These are phyloP conservation scores for Ammospiza maritima DNA, from an alignment of 2,797 vertebrate species.

Conservation along the genomic window DNA sequence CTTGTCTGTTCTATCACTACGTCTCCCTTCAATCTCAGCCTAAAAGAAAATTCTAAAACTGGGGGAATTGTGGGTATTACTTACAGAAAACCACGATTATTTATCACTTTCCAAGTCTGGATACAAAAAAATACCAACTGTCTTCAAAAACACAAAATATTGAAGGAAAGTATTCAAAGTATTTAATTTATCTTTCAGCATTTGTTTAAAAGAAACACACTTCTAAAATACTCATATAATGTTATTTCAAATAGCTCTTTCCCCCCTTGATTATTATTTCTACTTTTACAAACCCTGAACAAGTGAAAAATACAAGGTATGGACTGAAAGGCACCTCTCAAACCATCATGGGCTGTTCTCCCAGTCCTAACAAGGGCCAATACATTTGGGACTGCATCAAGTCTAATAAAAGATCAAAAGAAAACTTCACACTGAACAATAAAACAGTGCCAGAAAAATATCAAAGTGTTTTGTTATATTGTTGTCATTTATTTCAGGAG, in stretches of 20 bases:
- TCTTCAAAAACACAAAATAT: background rate
- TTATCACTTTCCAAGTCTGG: background rate
- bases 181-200: background rate
- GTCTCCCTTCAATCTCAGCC: background rate
- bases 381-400: background rate
- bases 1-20: background rate
- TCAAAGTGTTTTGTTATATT: background rate
- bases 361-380: background rate
- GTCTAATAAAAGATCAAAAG: background rate
- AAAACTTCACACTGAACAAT: background rate
- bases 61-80: background rate
- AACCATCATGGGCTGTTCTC: background rate
- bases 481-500: background rate
- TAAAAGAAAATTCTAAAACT: background rate
- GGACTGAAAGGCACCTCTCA: background rate
- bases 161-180: background rate
- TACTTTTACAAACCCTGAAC: background rate
- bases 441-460: background rate
- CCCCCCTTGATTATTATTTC: background rate
- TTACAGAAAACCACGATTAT: background rate
- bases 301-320: background rate
- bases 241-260: background rate
- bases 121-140: background rate
- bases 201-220: background rate
- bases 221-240: background rate